Percentiles rank a stretch among this genome's conserved stretches.
Evolutionary conservation across 2,888 invertebrate genomes (phyloP).

Genomic region (Tachina fera): DNA sequence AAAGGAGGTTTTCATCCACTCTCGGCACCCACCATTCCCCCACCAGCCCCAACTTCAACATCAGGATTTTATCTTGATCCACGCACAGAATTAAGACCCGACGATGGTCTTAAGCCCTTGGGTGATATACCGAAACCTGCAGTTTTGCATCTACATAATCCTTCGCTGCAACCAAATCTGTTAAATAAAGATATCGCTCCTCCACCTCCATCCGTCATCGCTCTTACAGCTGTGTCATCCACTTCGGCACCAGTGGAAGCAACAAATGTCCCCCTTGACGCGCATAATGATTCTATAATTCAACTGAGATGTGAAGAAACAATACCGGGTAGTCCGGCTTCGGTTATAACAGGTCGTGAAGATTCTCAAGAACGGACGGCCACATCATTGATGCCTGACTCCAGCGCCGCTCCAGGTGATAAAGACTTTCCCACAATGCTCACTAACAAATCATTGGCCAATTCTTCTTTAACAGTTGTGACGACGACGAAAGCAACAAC

Average conservation of each 20-base stretch:
- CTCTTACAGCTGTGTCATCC: not conserved
- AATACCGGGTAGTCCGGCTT: constrained; percentile 94
- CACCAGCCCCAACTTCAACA: constrained; percentile 59
- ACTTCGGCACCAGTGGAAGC: constrained; percentile 61
- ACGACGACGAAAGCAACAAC: constrained; percentile 5
- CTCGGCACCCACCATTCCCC: constrained; percentile 34
- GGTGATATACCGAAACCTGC: constrained; percentile 70
- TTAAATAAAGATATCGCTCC: constrained; percentile 39
- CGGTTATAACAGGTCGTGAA: constrained; percentile 83
- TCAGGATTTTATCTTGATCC: constrained; percentile 74
- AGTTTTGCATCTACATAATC: constrained; percentile 6
- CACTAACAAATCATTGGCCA: constrained; percentile 30
- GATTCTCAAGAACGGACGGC: constrained; percentile 74
- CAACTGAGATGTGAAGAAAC: constrained; percentile 94
- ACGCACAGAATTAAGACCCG: constrained; percentile 74
- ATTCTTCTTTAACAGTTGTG: constrained; percentile 18
- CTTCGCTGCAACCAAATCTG: not conserved
- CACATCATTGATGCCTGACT: constrained; percentile 76
- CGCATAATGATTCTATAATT: constrained; percentile 87
- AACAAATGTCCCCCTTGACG: constrained; percentile 76
- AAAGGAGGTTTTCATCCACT: constrained; percentile 64
- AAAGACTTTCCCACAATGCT: constrained; percentile 55
- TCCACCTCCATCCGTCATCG: not conserved
- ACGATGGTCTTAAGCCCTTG: constrained; percentile 76
- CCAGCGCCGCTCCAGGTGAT: constrained; percentile 24